A percentile compares a stretch with the other conserved stretches of the same genome.
These are phyloP conservation scores for Phaethon lepturus DNA, from an alignment of 2,113 vertebrate genomes.

Conservation along the genomic window DNA sequence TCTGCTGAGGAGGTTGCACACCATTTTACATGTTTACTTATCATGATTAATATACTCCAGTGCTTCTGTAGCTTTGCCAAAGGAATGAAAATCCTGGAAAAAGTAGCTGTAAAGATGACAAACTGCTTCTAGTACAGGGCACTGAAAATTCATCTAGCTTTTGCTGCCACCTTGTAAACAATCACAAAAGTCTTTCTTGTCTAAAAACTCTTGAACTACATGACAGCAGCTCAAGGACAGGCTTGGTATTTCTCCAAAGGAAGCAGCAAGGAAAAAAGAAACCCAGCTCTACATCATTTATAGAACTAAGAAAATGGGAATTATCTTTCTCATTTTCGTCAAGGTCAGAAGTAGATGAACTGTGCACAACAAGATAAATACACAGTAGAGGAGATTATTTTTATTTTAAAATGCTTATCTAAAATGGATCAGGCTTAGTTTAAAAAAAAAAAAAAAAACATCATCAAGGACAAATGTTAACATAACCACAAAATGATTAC, in stretches of 20 bases:
- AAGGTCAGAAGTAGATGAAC: neutral
- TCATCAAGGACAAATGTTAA: neutral
- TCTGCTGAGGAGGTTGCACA: neutral
- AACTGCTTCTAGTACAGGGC: neutral
- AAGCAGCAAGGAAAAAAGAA: neutral
- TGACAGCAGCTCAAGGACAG: neutral
- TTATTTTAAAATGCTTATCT: conserved; percentile 4
- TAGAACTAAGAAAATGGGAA: neutral
- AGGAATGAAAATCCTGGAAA: neutral
- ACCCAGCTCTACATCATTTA: neutral
- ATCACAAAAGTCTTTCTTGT: neutral
- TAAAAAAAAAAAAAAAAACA: neutral
- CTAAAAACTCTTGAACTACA: neutral
- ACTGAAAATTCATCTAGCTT: neutral
- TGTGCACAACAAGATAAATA: neutral
- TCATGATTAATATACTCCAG: neutral
- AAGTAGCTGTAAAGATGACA: neutral
- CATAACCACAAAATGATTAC: neutral
- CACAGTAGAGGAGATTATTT: neutral
- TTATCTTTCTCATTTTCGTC: neutral
- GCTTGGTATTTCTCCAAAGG: neutral
- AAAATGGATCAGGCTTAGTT: neutral
- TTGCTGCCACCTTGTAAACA: neutral
- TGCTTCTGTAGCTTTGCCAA: neutral
- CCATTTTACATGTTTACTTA: neutral